A percentile compares a stretch with the other conserved stretches of the same genome.
These are phyloP conservation scores for Ctenopoma multispine DNA, from an alignment of 2,797 vertebrate genomes.

Conservation along the genomic window DNA sequence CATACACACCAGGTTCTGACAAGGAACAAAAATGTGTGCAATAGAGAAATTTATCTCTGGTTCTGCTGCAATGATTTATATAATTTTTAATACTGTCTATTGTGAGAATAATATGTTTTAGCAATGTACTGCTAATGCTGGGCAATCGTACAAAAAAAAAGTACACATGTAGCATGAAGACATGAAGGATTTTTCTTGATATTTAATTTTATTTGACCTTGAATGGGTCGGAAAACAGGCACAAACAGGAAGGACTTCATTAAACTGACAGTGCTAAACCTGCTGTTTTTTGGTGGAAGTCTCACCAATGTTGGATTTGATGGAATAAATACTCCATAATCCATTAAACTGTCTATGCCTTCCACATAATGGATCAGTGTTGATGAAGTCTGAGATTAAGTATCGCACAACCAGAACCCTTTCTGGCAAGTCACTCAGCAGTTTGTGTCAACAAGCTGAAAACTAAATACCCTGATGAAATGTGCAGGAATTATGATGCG, in stretches of 20 bases:
- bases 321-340: neutral
- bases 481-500: neutral
- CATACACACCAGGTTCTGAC: neutral
- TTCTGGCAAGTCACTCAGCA: neutral
- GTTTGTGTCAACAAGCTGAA: neutral
- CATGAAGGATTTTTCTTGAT: neutral
- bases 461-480: neutral
- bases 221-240: neutral
- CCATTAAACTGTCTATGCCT: neutral
- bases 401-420: neutral
- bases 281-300: neutral
- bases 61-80: neutral
- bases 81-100: neutral
- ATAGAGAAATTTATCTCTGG: neutral
- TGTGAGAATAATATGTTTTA: neutral
- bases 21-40: neutral
- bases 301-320: neutral
- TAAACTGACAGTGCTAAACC: neutral
- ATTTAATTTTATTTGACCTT: constrained; percentile 1
- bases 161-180: neutral
- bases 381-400: neutral
- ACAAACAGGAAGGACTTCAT: constrained; percentile 4
- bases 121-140: neutral
- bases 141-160: too few species aligned
- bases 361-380: neutral